phyloP scores from a whole-genome alignment of 2,888 invertebrate genomes.

The Mythimna pallens region DNA sequence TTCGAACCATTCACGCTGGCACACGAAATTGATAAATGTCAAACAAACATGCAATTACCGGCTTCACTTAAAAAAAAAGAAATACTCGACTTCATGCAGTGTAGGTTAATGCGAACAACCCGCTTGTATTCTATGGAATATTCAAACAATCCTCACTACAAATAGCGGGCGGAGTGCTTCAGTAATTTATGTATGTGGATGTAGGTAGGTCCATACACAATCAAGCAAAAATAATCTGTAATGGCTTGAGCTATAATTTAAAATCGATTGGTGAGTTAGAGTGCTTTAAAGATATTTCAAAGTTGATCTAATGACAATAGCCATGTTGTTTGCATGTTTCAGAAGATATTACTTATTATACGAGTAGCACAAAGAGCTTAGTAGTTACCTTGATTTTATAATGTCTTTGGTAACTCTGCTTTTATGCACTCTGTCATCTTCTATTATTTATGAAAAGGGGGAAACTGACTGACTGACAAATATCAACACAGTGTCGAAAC shows the following conservation, averaged over 20 bases:
- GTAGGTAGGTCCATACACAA: slow-evolving; percentile 20
- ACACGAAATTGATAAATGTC: slow-evolving; percentile 18
- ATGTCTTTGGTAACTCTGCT: background rate
- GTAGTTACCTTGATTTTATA: background rate
- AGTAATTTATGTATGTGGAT: slow-evolving; percentile 59
- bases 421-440: background rate
- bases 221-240: slow-evolving; percentile 38
- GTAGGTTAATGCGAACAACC: slow-evolving; percentile 23
- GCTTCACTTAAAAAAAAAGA: background rate
- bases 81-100: slow-evolving; percentile 9
- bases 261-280: slow-evolving; percentile 26
- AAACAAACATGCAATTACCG: slow-evolving; percentile 7
- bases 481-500: too few species aligned
- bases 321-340: slow-evolving; percentile 38
- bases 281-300: slow-evolving; percentile 22
- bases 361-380: too few species aligned
- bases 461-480: too few species aligned
- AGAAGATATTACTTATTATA: slow-evolving; percentile 1
- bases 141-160: slow-evolving; percentile 65
- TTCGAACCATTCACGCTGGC: slow-evolving; percentile 2
- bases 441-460: too few species aligned
- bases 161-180: slow-evolving; percentile 58
- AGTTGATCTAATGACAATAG: slow-evolving; percentile 7
- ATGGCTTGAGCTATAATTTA: slow-evolving; percentile 5
- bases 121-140: slow-evolving; percentile 65